Conservation (phyloP, 1,140 invertebrate species). For the Oedothorax gibbosus region DNA sequence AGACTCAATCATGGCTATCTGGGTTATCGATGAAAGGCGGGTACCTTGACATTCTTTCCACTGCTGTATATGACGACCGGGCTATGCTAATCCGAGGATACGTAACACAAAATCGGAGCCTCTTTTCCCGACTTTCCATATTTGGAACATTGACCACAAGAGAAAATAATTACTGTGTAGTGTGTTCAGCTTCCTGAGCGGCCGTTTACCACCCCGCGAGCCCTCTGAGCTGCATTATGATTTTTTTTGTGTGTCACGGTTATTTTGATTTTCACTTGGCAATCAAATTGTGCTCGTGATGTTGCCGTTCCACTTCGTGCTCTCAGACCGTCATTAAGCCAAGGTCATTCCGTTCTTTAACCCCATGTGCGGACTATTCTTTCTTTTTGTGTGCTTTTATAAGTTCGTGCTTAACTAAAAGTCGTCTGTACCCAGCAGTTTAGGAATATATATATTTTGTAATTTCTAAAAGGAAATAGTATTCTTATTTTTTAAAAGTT, state of each 20-base stretch:
- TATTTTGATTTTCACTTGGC: slow-evolving; percentile 43
- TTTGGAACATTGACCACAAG: slow-evolving; percentile 56
- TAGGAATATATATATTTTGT: no score
- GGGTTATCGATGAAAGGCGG: slow-evolving; percentile 42
- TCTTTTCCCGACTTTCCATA: slow-evolving; percentile 23
- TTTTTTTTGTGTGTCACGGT: slow-evolving; percentile 39
- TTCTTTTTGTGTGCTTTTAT: no score
- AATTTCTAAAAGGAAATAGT: no score
- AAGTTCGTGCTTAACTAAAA: no score
- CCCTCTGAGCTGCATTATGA: neutral
- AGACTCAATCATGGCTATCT: neutral
- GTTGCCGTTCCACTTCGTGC: slow-evolving; percentile 52
- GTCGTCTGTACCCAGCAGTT: no score
- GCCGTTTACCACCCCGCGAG: neutral
- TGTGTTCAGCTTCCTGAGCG: slow-evolving; percentile 31
- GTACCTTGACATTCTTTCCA: slow-evolving; percentile 46
- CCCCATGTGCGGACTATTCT: neutral
- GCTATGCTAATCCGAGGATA: neutral
- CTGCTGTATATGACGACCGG: no score
- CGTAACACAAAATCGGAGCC: neutral
- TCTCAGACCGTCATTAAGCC: slow-evolving; percentile 31
- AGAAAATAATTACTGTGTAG: slow-evolving; percentile 49
- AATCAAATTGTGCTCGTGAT: slow-evolving; percentile 48
- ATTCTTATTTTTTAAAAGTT: no score
- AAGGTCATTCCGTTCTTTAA: slow-evolving; percentile 48